Evolutionary conservation across 2,797 vertebrate genomes (phyloP), one percentile per base, ranked within the genome.

Genomic region (Kryptopterus vitreolus): DNA sequence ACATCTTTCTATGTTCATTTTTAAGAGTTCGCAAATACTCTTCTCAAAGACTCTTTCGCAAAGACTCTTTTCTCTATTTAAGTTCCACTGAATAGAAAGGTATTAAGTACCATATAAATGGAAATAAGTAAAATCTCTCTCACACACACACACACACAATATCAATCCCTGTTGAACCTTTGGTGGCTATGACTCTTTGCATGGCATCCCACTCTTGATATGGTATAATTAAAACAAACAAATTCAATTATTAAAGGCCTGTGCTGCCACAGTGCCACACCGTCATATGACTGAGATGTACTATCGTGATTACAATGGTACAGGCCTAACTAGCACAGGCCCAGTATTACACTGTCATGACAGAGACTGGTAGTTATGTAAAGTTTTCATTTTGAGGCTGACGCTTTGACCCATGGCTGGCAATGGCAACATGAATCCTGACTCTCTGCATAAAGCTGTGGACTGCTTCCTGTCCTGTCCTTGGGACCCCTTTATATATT

Each of bases 211-310:
- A 89, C 88, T 89, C 89, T 88, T 91, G 91, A 92, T 89, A 89
- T 88, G 87, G 90, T 92, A 88, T 92, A 92, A 93, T 93, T 92
- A 88, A 91, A 91, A 89, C 86, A 82, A 86, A 87, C 90, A 87
- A n/a, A n/a, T n/a, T n/a, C n/a, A n/a, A n/a, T n/a, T 92, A 92
- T 93, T 94, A 93, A 91, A 94, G 93, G 91, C 87, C 85, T 91
- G 90, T 84, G 86, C 71, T 88, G 90, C 89, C 86, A 90, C 87
- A 88, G 89, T 90, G 88, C 91, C 88, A 91, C 89, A 91, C 89
- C 92, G 87, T 91, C 85, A 89, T 88, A 87, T 86, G 87, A 65
- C 76, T 63, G 83, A 83, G 79, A 86, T 86, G 66, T 77, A n/a
- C n/a, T n/a, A n/a, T n/a, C 59, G 81, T 86, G 80, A 86, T 83